Percentiles rank a stretch among this genome's conserved stretches.
phyloP scores from a whole-genome alignment of 2,888 invertebrate genomes.

The Hecatera dysodea region DNA sequence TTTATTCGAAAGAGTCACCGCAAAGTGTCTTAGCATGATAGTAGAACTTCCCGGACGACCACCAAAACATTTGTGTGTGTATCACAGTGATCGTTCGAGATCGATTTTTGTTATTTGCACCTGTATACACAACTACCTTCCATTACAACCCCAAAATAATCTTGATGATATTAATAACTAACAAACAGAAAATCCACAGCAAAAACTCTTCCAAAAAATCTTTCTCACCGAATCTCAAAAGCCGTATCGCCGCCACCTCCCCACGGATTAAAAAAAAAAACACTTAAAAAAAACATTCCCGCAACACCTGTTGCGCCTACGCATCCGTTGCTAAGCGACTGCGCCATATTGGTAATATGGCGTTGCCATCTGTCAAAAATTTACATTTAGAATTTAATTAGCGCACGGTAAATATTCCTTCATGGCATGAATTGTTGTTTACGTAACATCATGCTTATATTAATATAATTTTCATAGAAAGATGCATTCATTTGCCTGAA shows the following conservation, averaged over 20 bases:
- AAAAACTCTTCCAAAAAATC: constrained; percentile 67
- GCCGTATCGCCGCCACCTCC: constrained; percentile 81
- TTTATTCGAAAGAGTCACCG: no score
- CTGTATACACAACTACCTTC: constrained; percentile 35
- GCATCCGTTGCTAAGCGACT: constrained; percentile 82
- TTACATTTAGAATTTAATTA: constrained; percentile 78
- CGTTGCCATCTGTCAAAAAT: constrained; percentile 87
- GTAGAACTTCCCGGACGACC: neutral
- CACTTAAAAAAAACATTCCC: constrained; percentile 70
- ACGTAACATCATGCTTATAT: no score
- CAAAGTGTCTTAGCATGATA: neutral
- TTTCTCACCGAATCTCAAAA: constrained; percentile 82
- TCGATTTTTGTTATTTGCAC: constrained; percentile 13
- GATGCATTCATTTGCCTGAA: no score
- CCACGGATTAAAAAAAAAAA: constrained; percentile 75
- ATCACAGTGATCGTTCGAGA: neutral
- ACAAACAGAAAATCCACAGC: constrained; percentile 60
- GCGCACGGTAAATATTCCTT: constrained; percentile 13
- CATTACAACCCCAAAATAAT: constrained; percentile 49
- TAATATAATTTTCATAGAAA: no score
- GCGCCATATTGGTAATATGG: constrained; percentile 82
- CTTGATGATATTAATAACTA: constrained; percentile 50
- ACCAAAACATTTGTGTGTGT: neutral
- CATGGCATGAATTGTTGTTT: neutral
- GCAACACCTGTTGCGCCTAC: constrained; percentile 87